A percentile compares a stretch with the other conserved stretches of the same genome.
These are phyloP conservation scores for Platalea minor DNA, from an alignment of 2,797 vertebrate species.

Conservation along the genomic window DNA sequence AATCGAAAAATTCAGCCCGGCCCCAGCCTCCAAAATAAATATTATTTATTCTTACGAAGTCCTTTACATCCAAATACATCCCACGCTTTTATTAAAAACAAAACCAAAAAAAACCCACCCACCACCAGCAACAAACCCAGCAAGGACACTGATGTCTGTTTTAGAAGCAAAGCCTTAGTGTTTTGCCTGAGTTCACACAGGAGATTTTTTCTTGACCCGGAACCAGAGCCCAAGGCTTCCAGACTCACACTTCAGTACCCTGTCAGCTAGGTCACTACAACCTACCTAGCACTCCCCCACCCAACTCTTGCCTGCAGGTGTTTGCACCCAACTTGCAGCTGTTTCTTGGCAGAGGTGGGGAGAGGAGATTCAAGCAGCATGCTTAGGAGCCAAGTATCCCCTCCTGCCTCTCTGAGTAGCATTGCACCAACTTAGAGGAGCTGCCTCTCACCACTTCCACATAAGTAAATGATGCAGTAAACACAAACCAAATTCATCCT, in stretches of 20 bases:
- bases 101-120: neutral
- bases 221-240: neutral
- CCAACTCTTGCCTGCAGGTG: neutral
- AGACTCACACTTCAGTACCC: neutral
- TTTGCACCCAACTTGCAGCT: neutral
- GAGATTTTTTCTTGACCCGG: neutral
- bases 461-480: neutral
- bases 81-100: neutral
- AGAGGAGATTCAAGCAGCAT: neutral
- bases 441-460: neutral
- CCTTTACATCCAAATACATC: neutral
- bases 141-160: neutral
- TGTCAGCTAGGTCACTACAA: neutral
- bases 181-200: neutral
- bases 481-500: neutral
- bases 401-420: neutral
- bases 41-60: neutral
- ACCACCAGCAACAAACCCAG: neutral
- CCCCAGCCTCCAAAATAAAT: constrained; percentile 17
- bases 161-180: neutral
- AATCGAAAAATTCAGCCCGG: neutral
- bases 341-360: neutral
- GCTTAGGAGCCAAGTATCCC: neutral
- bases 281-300: neutral
- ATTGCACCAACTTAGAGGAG: neutral